Evolutionary conservation across 2,797 vertebrate species (phyloP), one percentile per base, ranked within the genome.

Genomic region (Rhinogobio ventralis): DNA sequence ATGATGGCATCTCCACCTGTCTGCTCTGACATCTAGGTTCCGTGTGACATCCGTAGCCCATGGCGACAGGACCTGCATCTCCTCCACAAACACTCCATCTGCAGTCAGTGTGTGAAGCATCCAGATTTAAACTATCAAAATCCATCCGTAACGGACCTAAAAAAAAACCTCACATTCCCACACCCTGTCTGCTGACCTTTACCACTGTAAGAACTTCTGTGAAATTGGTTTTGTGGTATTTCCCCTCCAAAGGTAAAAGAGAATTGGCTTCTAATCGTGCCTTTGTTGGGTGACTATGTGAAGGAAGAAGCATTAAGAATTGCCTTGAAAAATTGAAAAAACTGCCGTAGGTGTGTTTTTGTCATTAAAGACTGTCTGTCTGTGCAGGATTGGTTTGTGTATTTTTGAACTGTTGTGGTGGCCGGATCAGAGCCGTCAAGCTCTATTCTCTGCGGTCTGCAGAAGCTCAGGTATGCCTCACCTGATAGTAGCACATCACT

Each of bases 1-100:
- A 86, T 85, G 83, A 87, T 60, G 81, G 83, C 78, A 39, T 85
- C 81, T 83, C 77, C 86, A 86, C 86, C 86, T 87, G 86, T 85
- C 79, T 64, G 66, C 53, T 60, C 75, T 25, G 72, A 78, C 85
- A 86, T 86, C 77, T 86, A 85, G 11, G 55, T 25, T 49, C 39
- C 0, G 39, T 30, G 76, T 85, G 81, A 80, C 66, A 80, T 84
- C 77, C 60, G 46, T 67, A 67, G 36, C 84, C 71, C 79, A 75
- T 23, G 19, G 83, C n/a, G 45, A 85, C 83, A 72, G 14, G 45
- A 71, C 23, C 83, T 49, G 83, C 25, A 69, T 66, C 53, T 74
- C 19, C 36, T 66, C n/a, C 51, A 39, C n/a, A 74, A 36, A 57
- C n/a, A 69, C 53, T 73, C 67, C 49, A 69, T 69, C 62, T 77